phyloP scores from a whole-genome alignment of 2,113 vertebrate genomes.

The Platichthys flesus region DNA sequence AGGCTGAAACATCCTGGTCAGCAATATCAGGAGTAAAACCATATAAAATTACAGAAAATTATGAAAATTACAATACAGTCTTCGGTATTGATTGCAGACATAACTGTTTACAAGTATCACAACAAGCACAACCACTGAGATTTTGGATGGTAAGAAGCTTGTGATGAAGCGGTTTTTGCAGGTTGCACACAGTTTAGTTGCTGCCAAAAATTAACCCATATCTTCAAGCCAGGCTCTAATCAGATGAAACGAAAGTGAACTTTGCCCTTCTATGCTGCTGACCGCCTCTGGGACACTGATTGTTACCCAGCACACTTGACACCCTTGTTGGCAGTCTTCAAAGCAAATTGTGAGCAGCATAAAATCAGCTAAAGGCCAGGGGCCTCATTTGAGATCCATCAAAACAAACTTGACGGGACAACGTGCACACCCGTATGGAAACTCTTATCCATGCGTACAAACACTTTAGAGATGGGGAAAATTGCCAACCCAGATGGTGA shows the following conservation, averaged over 20 bases:
- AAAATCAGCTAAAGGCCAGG: conserved; percentile 10
- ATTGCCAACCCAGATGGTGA: neutral
- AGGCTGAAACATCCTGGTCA: neutral
- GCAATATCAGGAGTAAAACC: too few relatives aligned
- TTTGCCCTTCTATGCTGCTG: neutral
- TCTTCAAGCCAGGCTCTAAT: neutral
- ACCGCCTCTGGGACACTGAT: neutral
- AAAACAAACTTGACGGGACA: neutral
- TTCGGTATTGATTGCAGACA: neutral
- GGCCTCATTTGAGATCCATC: neutral
- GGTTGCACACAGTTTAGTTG: neutral
- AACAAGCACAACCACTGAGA: neutral
- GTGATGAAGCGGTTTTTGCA: neutral
- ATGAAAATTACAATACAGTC: neutral
- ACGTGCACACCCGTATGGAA: neutral
- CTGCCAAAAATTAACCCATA: neutral
- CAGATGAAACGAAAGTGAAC: neutral
- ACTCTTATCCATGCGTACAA: neutral
- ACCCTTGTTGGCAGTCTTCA: conserved; percentile 10
- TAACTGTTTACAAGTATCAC: neutral
- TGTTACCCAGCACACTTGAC: conserved; percentile 14
- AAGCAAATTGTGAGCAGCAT: conserved; percentile 18
- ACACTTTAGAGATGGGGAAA: neutral
- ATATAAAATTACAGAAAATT: neutral
- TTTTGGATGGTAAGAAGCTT: neutral